phyloP scores from a whole-genome alignment of 2,113 vertebrate species.

The Procavia capensis region DNA sequence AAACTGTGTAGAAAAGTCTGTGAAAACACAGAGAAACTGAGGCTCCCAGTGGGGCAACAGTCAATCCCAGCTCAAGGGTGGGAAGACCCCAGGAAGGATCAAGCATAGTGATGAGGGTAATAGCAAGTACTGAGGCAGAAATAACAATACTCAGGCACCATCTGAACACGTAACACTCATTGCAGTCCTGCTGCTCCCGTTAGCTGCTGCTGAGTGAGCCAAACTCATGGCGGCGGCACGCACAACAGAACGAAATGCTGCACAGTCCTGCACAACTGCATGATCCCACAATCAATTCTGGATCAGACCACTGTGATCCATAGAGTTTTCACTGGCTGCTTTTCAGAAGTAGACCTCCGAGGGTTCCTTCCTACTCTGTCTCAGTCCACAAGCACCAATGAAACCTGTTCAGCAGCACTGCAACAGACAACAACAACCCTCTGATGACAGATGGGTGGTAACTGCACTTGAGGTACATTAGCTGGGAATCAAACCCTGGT shows the following conservation, averaged over 20 bases:
- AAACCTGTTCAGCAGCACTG: no score
- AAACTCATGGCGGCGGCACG: not conserved
- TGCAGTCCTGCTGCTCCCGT: not conserved
- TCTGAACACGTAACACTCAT: not conserved
- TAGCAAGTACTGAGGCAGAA: not conserved
- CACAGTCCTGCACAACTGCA: not conserved
- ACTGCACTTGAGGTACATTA: no score
- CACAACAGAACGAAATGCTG: not conserved
- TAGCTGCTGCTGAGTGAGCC: no score
- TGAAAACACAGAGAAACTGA: not conserved
- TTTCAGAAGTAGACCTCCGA: no score
- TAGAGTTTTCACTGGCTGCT: not conserved
- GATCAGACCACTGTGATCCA: not conserved
- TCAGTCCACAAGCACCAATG: no score
- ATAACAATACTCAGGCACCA: rapidly evolving
- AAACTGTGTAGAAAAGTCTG: not conserved
- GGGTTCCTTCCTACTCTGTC: no score
- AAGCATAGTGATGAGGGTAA: not conserved
- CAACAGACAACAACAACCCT: no score
- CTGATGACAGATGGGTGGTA: no score
- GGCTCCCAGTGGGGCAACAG: not conserved
- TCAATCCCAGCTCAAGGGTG: not conserved
- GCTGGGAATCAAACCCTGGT: no score
- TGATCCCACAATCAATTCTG: not conserved
- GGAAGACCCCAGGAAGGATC: not conserved